Evolutionary conservation across 2,797 vertebrate species (phyloP).

Genomic region (Neoniphon sammara): DNA sequence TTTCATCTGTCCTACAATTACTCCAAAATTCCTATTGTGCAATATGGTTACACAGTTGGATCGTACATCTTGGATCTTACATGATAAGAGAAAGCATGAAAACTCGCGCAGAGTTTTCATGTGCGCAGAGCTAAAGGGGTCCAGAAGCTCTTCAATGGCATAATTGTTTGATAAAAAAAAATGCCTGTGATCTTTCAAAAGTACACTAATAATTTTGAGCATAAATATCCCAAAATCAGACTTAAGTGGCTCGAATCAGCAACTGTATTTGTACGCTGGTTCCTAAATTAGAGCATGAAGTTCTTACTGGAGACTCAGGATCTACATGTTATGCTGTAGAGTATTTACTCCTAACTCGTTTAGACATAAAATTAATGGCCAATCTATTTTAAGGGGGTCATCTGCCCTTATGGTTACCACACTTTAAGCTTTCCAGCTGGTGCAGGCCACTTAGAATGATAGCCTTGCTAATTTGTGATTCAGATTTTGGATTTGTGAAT

Average conservation of each 20-base stretch:
- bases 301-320: constrained; percentile 34
- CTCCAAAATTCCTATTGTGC: no score
- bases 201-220: no score
- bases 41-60: no score
- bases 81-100: no score
- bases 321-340: constrained; percentile 33
- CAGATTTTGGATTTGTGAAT: constrained; percentile 59
- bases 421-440: constrained; percentile 54
- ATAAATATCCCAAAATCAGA: no score
- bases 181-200: no score
- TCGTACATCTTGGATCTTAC: no score
- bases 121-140: no score
- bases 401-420: constrained; percentile 73
- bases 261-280: constrained; percentile 10
- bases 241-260: neutral
- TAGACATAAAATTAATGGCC: constrained; percentile 75
- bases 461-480: constrained; percentile 67
- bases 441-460: constrained; percentile 70
- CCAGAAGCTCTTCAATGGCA: no score
- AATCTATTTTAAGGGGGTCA: constrained; percentile 65
- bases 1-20: no score
- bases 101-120: no score
- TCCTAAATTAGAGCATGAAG: constrained; percentile 43
- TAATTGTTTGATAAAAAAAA: no score
- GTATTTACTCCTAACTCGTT: constrained; percentile 61